These are phyloP conservation scores for Burhinus bistriatus DNA, from an alignment of 2,113 vertebrate species.

Conservation along the genomic window DNA sequence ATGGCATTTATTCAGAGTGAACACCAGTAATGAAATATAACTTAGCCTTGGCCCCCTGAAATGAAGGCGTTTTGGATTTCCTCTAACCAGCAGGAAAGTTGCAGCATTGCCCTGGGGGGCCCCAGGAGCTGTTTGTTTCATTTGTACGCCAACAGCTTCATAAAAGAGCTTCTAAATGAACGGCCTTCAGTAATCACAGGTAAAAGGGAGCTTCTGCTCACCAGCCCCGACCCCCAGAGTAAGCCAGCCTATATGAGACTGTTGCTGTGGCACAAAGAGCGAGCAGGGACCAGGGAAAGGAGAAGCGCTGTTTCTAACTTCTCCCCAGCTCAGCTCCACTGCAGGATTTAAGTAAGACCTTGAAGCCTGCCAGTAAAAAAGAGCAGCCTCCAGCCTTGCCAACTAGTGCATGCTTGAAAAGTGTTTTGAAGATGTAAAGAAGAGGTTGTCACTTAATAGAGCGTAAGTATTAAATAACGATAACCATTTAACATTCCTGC, in stretches of 20 bases:
- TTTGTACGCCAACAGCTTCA: background rate
- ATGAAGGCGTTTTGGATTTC: background rate
- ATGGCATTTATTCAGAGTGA: background rate
- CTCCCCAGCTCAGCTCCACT: background rate
- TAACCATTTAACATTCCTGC: slow-evolving; percentile 43
- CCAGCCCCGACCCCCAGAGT: background rate
- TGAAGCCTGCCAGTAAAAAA: background rate
- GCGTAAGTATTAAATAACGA: background rate
- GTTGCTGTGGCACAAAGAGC: background rate
- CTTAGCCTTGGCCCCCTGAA: background rate
- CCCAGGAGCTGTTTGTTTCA: background rate
- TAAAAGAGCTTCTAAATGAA: background rate
- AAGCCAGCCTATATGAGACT: background rate
- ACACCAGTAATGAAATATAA: background rate
- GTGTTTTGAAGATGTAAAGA: background rate
- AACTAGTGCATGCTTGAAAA: background rate
- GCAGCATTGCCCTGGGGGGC: background rate
- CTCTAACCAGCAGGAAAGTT: background rate
- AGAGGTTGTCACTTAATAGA: background rate
- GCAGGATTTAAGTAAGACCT: background rate
- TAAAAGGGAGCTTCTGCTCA: background rate
- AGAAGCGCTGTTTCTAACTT: background rate
- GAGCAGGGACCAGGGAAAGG: background rate
- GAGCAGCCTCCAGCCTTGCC: background rate
- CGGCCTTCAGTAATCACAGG: background rate